Base-by-base conservation (phyloP, 2,888 invertebrate genomes). In the Drosophila conformis region DNA sequence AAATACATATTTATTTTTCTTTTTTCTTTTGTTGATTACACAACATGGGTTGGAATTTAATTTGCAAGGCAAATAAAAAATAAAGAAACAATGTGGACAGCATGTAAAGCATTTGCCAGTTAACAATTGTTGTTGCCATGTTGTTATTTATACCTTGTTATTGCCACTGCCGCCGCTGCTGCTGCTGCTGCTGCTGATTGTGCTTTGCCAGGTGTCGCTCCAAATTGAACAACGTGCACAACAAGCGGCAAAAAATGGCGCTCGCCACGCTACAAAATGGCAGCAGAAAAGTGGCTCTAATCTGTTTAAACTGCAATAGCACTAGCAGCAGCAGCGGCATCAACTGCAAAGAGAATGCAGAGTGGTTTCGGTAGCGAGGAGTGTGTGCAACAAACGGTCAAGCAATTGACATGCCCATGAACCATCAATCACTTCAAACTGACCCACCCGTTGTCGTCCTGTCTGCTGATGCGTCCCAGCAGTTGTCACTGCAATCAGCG, bases 361-460 rank as follows among this genome's bases (percentile, higher is more conserved):
- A 42, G 38, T 54, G 66, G 63, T 13, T 52, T 27, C 53, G 29
- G 58, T 18, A 29, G 62, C 38, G 46, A 11, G 27, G 40, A 65
- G 74, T 70, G 67, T 60, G 63, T 69, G 60, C 62, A 78, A 76
- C 78, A 76, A 80, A 79, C 81, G 79, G 73, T 80, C 80, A 71
- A 82, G 77, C 82, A 87, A 87, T 89, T 87, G 89, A 86, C 85
- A 86, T 86, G 87, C 73, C 82, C 73, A 69, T 86, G 87, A 87
- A 87, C 85, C 87, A 86, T 86, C 89, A 86, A 86, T 86, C 85
- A 86, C 89, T 87, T 76, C 72, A 82, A 72, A 80, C 69, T 63
- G 59, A 60, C 56, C 65, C 51, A 13, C 57, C 63, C 60, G 18
- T 52, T 48, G n/a, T 29, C 38, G 27, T 38, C 27, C 40, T 33